Percentiles rank a stretch among this genome's conserved stretches.
Evolutionary conservation across 2,797 vertebrate genomes (phyloP).

Genomic region (Crypturellus tataupa): DNA sequence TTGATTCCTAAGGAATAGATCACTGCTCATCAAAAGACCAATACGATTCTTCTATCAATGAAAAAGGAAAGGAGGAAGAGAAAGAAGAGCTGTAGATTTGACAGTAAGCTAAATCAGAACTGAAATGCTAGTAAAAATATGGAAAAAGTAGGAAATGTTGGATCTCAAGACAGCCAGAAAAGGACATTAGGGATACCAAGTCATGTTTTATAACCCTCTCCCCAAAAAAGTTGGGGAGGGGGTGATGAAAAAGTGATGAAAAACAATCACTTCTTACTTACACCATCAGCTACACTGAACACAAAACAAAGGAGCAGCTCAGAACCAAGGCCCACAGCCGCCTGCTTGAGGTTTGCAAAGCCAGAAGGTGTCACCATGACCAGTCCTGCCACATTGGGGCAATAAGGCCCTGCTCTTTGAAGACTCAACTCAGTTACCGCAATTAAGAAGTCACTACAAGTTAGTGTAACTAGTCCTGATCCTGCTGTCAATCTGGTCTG

Average conservation of each 20-base stretch:
- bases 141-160: not conserved
- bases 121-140: not conserved
- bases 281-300: not conserved
- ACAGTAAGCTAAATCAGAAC: not conserved
- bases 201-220: not conserved
- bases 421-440: not conserved
- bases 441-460: too few species aligned
- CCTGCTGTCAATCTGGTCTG: not conserved
- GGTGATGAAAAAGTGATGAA: too few species aligned
- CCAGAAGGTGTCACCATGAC: not conserved
- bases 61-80: not conserved
- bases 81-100: not conserved
- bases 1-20: not conserved
- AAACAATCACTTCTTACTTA: not conserved
- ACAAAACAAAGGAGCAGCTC: not conserved
- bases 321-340: not conserved
- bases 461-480: not conserved
- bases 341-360: not conserved
- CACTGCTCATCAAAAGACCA: not conserved
- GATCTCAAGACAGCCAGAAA: not conserved
- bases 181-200: not conserved
- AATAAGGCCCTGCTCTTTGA: not conserved
- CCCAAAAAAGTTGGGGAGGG: too few species aligned
- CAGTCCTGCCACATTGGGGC: rapidly evolving
- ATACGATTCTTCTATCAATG: not conserved